phyloP scores from a whole-genome alignment of 2,113 vertebrate genomes.

The Mastomys natalensis region DNA sequence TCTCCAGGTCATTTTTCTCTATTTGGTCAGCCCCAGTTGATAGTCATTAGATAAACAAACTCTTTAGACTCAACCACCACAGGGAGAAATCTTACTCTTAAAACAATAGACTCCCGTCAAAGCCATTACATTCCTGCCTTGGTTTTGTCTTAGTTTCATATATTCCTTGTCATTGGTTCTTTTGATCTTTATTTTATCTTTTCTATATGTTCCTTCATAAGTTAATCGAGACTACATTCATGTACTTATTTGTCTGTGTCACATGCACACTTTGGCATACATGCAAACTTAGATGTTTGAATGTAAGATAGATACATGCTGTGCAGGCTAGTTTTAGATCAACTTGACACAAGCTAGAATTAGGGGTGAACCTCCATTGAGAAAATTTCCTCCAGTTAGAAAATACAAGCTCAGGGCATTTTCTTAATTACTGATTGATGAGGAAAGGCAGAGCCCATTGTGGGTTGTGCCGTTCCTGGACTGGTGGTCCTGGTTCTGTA shows the following conservation, averaged over 20 bases:
- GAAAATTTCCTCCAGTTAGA: neutral
- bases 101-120: constrained; percentile 1
- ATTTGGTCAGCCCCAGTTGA: constrained; percentile 29
- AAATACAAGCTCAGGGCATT: neutral
- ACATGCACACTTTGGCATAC: too few species aligned
- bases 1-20: constrained; percentile 41
- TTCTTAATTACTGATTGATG: neutral
- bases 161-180: neutral
- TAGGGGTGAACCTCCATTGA: neutral
- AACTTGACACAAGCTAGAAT: neutral
- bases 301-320: neutral
- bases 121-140: neutral
- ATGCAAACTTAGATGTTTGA: neutral
- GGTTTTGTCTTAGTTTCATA: constrained; percentile 44
- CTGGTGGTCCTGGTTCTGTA: neutral
- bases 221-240: neutral
- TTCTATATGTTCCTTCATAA: neutral
- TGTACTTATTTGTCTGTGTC: neutral
- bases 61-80: neutral
- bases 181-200: constrained; percentile 30
- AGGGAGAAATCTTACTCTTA: neutral
- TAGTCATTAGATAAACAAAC: constrained; percentile 23
- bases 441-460: neutral
- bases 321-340: neutral
- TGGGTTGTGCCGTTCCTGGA: neutral